Conservation (phyloP, 2,113 vertebrate species). For the Pterocles burchelli region DNA sequence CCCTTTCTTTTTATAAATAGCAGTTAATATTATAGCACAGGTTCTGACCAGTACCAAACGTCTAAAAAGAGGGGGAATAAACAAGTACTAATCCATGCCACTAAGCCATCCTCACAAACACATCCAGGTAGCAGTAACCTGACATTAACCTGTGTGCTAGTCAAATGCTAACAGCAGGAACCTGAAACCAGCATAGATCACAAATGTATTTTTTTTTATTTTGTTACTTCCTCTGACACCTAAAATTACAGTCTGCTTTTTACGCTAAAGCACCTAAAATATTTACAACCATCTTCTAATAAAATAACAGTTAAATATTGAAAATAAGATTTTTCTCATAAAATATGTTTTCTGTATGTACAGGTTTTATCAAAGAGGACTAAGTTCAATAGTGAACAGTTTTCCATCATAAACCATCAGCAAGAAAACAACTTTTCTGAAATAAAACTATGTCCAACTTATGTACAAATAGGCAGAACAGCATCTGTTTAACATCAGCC, state of each 20-base stretch:
- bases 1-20: constrained; percentile 48
- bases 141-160: constrained; percentile 49
- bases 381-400: constrained; percentile 68
- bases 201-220: constrained; percentile 68
- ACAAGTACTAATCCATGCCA: background rate
- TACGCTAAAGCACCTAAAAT: constrained; percentile 81
- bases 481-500: constrained; percentile 48
- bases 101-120: constrained; percentile 55
- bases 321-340: constrained; percentile 84
- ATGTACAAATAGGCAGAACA: constrained; percentile 67
- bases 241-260: constrained; percentile 77
- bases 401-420: constrained; percentile 57
- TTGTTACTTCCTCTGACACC: constrained; percentile 71
- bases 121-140: constrained; percentile 51
- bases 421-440: constrained; percentile 46
- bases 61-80: background rate
- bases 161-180: constrained; percentile 38
- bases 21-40: constrained; percentile 36
- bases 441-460: constrained; percentile 37
- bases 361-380: constrained; percentile 76
- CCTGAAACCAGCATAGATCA: constrained; percentile 73
- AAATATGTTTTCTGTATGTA: constrained; percentile 84
- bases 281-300: constrained; percentile 84
- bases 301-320: constrained; percentile 86
- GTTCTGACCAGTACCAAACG: constrained; percentile 14